A percentile compares a stretch with the other conserved stretches of the same genome.
Conservation (phyloP, 30 jellyfish, hydroid and myxozoan genomes). For the Rhopilema esculentum region DNA sequence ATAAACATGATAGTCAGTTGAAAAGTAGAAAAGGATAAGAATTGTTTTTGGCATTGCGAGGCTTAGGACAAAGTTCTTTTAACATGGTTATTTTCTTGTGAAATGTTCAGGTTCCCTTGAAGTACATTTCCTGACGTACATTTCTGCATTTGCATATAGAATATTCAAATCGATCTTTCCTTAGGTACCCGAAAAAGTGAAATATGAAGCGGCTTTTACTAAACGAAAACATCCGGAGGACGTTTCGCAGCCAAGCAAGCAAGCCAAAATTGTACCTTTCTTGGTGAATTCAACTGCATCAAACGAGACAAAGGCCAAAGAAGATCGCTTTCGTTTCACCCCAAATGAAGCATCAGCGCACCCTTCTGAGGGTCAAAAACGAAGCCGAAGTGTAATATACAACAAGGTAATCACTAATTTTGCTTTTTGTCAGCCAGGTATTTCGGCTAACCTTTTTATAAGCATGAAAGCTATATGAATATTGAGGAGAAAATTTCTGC, state of each 20-base stretch:
- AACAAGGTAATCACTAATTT: neutral
- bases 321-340: neutral
- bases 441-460: too few relatives aligned
- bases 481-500: too few relatives aligned
- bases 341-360: neutral
- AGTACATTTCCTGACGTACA: too few relatives aligned
- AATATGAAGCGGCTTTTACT: constrained; percentile 22
- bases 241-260: constrained; percentile 22
- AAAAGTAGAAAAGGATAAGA: too few relatives aligned
- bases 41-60: too few relatives aligned
- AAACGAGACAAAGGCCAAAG: neutral
- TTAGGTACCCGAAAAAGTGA: neutral
- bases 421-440: too few relatives aligned
- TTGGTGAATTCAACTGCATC: neutral
- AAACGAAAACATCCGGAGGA: constrained; percentile 20
- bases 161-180: neutral
- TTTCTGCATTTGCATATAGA: too few relatives aligned
- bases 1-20: too few relatives aligned
- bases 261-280: neutral
- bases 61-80: too few relatives aligned
- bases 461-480: too few relatives aligned
- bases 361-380: neutral
- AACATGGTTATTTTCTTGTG: too few relatives aligned
- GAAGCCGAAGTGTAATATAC: neutral
- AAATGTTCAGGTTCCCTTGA: too few relatives aligned